A percentile compares a stretch with the other conserved stretches of the same genome.
phyloP scores from a whole-genome alignment of 2,113 vertebrate species.

The Pygoscelis adeliae region DNA sequence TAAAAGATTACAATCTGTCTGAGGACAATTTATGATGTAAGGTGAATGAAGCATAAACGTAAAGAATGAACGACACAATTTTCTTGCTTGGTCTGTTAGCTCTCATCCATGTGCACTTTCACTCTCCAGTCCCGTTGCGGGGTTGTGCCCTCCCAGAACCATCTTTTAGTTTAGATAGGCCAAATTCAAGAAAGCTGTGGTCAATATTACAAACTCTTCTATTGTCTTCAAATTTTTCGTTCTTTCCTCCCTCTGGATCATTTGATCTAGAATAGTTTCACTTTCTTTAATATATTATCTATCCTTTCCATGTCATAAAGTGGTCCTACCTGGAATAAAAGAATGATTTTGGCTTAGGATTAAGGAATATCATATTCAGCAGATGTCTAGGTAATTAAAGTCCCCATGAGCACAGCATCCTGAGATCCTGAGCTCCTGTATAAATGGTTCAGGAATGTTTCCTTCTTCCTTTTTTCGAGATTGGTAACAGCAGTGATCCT shows the following conservation, averaged over 20 bases:
- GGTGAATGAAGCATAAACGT: background rate
- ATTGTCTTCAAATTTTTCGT: background rate
- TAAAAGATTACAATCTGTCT: background rate
- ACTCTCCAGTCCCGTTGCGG: background rate
- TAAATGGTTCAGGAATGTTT: conserved; percentile 1
- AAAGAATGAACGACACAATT: background rate
- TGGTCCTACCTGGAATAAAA: background rate
- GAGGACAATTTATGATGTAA: background rate
- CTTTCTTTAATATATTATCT: background rate
- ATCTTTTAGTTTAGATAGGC: background rate
- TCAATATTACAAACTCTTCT: background rate
- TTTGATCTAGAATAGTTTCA: background rate
- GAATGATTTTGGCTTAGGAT: background rate
- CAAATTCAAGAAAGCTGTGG: background rate
- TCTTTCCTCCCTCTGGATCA: background rate
- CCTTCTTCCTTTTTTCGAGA: background rate
- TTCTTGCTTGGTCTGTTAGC: background rate
- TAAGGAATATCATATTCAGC: background rate
- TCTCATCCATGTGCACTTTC: background rate
- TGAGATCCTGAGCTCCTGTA: background rate
- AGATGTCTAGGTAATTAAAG: background rate
- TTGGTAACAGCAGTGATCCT: background rate
- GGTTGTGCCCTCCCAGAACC: background rate
- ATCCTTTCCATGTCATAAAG: background rate
- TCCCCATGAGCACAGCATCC: background rate